phyloP scores from a whole-genome alignment of 2,113 vertebrate species.

The Tinamus guttatus region DNA sequence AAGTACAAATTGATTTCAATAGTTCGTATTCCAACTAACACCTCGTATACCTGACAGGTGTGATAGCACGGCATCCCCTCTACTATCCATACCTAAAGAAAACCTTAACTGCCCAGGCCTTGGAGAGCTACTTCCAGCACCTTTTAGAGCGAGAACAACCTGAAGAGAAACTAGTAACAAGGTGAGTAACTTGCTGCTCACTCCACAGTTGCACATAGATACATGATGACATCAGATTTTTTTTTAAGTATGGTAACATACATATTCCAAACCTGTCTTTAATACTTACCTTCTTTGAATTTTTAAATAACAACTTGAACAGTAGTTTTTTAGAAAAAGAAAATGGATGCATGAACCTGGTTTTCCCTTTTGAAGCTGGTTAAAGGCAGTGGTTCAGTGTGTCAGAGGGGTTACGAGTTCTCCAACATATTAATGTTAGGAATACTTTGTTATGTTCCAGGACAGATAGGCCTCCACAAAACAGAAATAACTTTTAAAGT shows the following conservation, averaged over 20 bases:
- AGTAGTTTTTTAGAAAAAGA: neutral
- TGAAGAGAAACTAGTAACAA: slow-evolving; percentile 71
- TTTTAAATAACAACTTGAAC: neutral
- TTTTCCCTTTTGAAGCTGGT: neutral
- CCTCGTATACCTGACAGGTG: slow-evolving; percentile 72
- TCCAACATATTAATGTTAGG: neutral
- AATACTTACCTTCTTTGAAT: neutral
- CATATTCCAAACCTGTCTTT: neutral
- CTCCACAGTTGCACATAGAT: neutral
- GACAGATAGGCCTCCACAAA: neutral
- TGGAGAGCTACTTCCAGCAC: slow-evolving; percentile 86
- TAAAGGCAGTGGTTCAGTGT: neutral
- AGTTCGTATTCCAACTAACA: neutral
- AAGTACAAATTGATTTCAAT: neutral
- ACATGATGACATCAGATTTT: neutral
- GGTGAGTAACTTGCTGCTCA: slow-evolving; percentile 72
- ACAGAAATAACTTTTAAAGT: neutral
- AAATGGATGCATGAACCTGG: neutral
- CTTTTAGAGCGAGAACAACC: slow-evolving; percentile 76
- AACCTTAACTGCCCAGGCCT: slow-evolving; percentile 81
- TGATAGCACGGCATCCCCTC: slow-evolving; percentile 85
- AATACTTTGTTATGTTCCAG: neutral
- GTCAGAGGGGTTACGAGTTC: neutral
- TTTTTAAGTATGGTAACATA: neutral
- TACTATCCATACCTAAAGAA: slow-evolving; percentile 89